Evolutionary conservation across 2,113 vertebrate genomes (phyloP), one percentile per base, ranked within the genome.

Genomic region (Etia nguti): DNA sequence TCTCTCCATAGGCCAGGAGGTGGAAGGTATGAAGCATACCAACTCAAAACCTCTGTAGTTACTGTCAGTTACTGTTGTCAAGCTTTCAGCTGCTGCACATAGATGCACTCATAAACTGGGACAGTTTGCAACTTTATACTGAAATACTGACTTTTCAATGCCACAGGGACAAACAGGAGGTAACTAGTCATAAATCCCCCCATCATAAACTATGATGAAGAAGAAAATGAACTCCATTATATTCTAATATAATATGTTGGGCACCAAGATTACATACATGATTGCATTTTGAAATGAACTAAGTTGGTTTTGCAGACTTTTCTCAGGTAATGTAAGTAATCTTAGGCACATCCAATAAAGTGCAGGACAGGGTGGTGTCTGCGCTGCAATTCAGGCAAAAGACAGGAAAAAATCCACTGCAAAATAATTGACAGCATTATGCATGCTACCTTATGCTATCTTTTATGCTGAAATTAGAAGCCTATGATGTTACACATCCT

Each of bases 1-100:
- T 18, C 98, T 99, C 83, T 98, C 99, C 90, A 99, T 99, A 1
- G 98, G 98, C 2, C 98, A 99, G 89, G 99, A 99, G 52, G 98
- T 99, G 65, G 98, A 99, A 92, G 99, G 99, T 95, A 95, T 96
- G 93, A 26, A 52, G 16, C 3, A 11, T 9, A 34, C 2, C 4
- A 10, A 6, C 31, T 48, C 11, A 12, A 29, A 75, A 10, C 15
- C 41, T 10, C 68, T 73, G 24, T 73, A 29, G 22, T 29, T 11
- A n/a, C n/a, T 46, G 38, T 16, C 2, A 73, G 8, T 29, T 15
- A n/a, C 24, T 36, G 12, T 26, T 56, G 4, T 22, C 15, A 3
- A 7, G 41, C 68, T 73, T 48, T 73, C 65, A 26, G 65, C 22
- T 43, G 38, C 38, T 73, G 79, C n/a, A 41, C 38, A 41, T 2